Base-by-base conservation (phyloP, 92 coral and sea anemone species). In the Heliopora coerulea region DNA sequence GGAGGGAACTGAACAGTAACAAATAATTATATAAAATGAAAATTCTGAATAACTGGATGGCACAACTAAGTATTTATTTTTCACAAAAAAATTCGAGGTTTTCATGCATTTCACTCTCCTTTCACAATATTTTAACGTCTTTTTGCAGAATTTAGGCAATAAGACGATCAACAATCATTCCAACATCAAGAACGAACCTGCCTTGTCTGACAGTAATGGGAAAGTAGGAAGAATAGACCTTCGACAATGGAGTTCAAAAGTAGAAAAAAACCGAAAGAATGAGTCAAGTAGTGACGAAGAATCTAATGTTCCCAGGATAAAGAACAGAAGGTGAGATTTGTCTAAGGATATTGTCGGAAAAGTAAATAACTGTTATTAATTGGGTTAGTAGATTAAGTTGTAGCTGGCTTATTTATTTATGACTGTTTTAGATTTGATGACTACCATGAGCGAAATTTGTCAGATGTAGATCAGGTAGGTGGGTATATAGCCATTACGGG, bases 171-270 rank as follows among this genome's bases (percentile, higher is more conserved):
- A 11, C 54, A 1, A 34, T 29, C 46, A 62, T 41, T 23, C 41
- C 40, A 60, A 23, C 13, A 8, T 28, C 41, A 29, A 24, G 41
- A 34, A 18, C 25, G 48, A 62, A 37, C 23, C 7, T n/a, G 27
- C 24, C 21, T 29, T 2, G 18, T 18, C 27, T 56, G 62, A 62
- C 7, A 62, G 15, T 33, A 27, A 34, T 19, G 12, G 12, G 42
- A 37, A 37, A 37, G 69, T 62, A 33, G 69, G 69, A 33, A 62
- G 41, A 62, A 5, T 62, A 11, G 69, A 62, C 35, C 69, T 62
- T 8, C 31, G 35, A 34, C 69, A 17, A 37, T 62, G 69, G 69
- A 62, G 49, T 62, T 62, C 48, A 31, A 48, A 62, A 62, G 50
- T 62, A 3, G 69, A 62, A 18, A 62, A 27, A 34, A 62, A 62